Evolutionary conservation across 2,888 invertebrate species (phyloP), one percentile per base, ranked within the genome.

Genomic region (Hirtodrosophila trivittata): DNA sequence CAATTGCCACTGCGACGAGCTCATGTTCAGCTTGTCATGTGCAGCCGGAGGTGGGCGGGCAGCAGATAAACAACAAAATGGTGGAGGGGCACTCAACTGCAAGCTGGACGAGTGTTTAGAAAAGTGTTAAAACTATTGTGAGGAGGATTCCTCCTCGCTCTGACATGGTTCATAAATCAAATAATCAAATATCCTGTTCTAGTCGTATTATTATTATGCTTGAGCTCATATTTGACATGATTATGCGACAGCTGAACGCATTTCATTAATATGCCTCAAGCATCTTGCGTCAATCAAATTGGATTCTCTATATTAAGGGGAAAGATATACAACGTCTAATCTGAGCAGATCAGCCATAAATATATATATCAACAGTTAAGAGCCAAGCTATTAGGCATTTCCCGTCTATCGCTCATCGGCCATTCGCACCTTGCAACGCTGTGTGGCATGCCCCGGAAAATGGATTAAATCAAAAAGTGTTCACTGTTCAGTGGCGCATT

Each of bases 1-100:
- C 77, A 76, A 76, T 73, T 73, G 70, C 70, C 66, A 74, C 66
- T 73, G 64, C 62, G 68, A 43, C 54, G 55, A 46, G 58, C 64
- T 66, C 73, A 49, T 66, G 64, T 65, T 54, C 42, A 56, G 66
- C 66, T 74, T 77, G 74, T 77, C 77, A 68, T 71, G 57, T 66
- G 59, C 65, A 71, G 58, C 38, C 39, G n/a, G n/a, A n/a, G n/a
- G n/a, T n/a, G n/a, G n/a, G n/a, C n/a, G n/a, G n/a, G n/a, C n/a
- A n/a, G n/a, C n/a, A n/a, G n/a, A n/a, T n/a, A n/a, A n/a, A n/a
- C n/a, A n/a, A n/a, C n/a, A n/a, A 32, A 42, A 10, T 32, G 21
- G 8, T 1, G 28, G 13, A 13, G 16, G 2, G 3, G 7, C 5
- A 21, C 18, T 5, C 18, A 2, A 5, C 18, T 21, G 18, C 18